Conservation (phyloP, 2,888 invertebrate genomes). For the Ellobium chinense region DNA sequence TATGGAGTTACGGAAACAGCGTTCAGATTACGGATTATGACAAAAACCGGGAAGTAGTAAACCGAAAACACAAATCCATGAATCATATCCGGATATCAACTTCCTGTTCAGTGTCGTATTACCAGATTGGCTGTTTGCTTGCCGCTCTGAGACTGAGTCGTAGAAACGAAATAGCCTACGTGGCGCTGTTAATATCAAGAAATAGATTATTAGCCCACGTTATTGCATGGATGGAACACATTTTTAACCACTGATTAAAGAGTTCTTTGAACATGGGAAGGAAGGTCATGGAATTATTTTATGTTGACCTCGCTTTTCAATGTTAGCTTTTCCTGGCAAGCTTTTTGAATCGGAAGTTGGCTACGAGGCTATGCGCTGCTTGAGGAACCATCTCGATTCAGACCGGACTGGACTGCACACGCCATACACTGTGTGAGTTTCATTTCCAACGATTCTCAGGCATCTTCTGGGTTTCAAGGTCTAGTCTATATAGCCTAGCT, state of each 20-base stretch:
- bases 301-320: background rate
- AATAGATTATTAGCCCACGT: background rate
- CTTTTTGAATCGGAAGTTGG: background rate
- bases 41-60: background rate
- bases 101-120: background rate
- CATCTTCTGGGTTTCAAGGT: background rate
- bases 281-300: background rate
- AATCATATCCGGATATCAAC: background rate
- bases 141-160: background rate
- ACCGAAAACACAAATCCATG: background rate
- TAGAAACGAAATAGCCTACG: background rate
- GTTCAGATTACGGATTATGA: background rate
- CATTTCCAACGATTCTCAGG: background rate
- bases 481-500: background rate
- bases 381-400: background rate
- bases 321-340: background rate
- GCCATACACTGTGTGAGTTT: background rate
- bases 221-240: background rate
- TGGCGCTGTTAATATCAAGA: background rate
- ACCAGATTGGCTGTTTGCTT: background rate
- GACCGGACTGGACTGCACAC: background rate
- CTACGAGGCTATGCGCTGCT: background rate
- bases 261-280: background rate
- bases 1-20: background rate
- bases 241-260: background rate